Base-by-base conservation (phyloP, 2,113 vertebrate species). In the Acanthochromis polyacanthus region DNA sequence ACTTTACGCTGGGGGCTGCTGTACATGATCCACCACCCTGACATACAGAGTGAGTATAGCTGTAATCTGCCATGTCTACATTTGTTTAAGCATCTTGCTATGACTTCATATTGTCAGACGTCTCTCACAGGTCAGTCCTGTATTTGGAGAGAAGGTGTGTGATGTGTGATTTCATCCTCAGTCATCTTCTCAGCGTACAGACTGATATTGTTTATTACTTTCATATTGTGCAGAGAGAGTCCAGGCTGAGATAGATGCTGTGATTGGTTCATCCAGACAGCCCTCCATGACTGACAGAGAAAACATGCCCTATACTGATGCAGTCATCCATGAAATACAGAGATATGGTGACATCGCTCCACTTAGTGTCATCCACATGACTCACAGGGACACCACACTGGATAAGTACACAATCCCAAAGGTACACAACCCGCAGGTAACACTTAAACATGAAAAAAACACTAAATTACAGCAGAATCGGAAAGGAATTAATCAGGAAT, bases 271-370 rank as follows among this genome's bases (percentile, higher is more conserved):
- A 38, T 80, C 70, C 2, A 86, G 78, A 5, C 82, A 60, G 15
- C 92, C 93, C 0, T 68, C 74, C 7, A 5, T 92, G 81, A 28
- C 65, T 3, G 94, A 96, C 91, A 94, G 71, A 76, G 78, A 75
- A 36, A 87, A 65, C 25, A 80, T 96, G 86, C 96, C 95, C 0
- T 98, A 95, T 58, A 96, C 95, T 60, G 82, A 96, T 0, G 96
- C 96, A 0, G 95, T 96, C 60, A 80, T 97, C 78, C 95, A 97
- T 0, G 96, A 97, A 36, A 90, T 95, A 23, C 96, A 95, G 84
- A 95, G 96, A 50, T 93, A 93, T 71, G 75, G 69, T 10, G 90
- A 95, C 50, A 94, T 97, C 0, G 0, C 94, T 0, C 95, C 96
- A 0, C 43, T 96, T 4, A 94, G 82, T 0, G 11, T 86, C 3